phyloP scores from a whole-genome alignment of 2,888 invertebrate genomes.

The Mythimna pallens region DNA sequence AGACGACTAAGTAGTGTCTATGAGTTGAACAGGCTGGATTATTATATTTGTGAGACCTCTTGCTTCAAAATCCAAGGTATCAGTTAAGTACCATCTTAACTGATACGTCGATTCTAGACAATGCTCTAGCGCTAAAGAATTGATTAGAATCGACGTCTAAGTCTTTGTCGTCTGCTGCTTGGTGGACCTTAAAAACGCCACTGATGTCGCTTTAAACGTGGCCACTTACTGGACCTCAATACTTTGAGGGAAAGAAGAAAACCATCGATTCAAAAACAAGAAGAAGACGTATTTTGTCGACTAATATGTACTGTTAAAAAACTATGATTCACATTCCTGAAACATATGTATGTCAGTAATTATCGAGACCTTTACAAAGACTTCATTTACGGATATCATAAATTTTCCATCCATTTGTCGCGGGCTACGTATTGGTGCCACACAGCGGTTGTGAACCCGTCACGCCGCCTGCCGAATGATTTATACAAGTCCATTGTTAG shows the following conservation, averaged over 20 bases:
- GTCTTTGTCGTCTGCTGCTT: too few species aligned
- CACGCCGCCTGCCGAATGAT: constrained; percentile 29
- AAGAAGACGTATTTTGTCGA: too few species aligned
- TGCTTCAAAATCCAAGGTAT: not conserved
- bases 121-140: too few species aligned
- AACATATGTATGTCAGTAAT: not conserved
- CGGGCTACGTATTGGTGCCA: not conserved
- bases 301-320: too few species aligned
- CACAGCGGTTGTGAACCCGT: not conserved
- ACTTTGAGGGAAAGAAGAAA: too few species aligned
- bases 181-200: too few species aligned
- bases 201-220: too few species aligned
- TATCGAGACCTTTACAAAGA: not conserved
- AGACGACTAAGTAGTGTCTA: not conserved
- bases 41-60: not conserved
- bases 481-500: constrained; percentile 36
- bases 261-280: too few species aligned
- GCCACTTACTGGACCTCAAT: too few species aligned
- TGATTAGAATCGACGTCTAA: too few species aligned
- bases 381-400: not conserved
- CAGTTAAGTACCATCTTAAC: too few species aligned
- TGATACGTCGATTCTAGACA: too few species aligned
- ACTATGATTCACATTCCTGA: not conserved
- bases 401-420: constrained; percentile 5
- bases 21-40: not conserved